Evolutionary conservation across 2,113 vertebrate species (phyloP).

Genomic region (Rhabdomys dilectus): DNA sequence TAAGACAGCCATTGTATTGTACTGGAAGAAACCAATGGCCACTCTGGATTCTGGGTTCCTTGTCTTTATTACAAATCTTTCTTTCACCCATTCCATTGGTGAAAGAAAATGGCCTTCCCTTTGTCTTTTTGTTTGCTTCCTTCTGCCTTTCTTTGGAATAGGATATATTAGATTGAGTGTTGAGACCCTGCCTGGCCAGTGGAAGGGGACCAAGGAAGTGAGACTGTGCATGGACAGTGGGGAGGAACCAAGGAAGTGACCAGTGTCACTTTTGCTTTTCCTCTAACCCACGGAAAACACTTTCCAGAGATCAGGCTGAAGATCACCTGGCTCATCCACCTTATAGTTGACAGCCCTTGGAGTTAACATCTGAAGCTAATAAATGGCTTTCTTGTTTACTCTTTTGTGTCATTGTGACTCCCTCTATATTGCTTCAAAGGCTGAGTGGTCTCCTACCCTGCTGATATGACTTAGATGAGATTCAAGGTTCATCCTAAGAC

Average conservation of each 20-base stretch:
- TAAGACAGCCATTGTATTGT: neutral
- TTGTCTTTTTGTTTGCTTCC: conserved; percentile 45
- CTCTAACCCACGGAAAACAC: neutral
- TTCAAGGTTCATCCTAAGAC: neutral
- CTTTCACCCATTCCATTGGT: neutral
- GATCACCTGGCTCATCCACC: neutral
- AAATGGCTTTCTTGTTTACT: neutral
- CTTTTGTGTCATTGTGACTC: neutral
- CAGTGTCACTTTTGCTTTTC: neutral
- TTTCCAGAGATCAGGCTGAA: neutral
- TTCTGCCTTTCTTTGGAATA: neutral
- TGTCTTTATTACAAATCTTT: neutral
- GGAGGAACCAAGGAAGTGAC: neutral
- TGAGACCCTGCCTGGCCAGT: neutral
- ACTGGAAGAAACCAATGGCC: neutral
- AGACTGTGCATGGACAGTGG: neutral
- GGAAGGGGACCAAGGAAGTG: neutral
- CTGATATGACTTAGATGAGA: neutral
- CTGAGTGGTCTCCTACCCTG: neutral
- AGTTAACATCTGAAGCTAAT: neutral
- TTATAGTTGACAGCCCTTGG: neutral
- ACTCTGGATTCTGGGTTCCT: neutral
- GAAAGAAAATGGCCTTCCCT: neutral
- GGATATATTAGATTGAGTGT: neutral
- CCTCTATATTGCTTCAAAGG: neutral